Conservation (phyloP, 2,113 vertebrate genomes). For the Sprattus sprattus region DNA sequence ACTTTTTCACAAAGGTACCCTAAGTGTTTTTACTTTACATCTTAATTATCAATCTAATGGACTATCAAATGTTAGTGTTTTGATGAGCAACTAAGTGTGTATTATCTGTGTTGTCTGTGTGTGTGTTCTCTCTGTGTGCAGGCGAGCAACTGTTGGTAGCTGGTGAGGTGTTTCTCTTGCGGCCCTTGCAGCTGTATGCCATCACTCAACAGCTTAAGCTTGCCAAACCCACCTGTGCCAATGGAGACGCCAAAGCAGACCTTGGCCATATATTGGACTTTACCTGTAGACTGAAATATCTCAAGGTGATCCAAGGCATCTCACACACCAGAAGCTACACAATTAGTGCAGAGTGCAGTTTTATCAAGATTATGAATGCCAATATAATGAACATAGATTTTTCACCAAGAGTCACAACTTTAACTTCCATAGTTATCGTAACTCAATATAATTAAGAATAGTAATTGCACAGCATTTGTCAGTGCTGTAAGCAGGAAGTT, state of each 20-base stretch:
- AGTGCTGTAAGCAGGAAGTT: no score
- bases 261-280: conserved; percentile 97
- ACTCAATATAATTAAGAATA: neutral
- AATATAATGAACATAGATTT: no score
- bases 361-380: neutral
- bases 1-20: conserved; percentile 89
- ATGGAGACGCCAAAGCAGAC: conserved; percentile 91
- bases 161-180: conserved; percentile 87
- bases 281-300: conserved; percentile 92
- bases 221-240: conserved; percentile 88
- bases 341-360: neutral
- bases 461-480: no score
- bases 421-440: neutral
- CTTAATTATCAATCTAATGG: neutral
- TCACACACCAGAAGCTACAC: neutral
- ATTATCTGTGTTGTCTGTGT: no score
- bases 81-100: neutral
- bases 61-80: neutral
- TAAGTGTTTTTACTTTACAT: neutral
- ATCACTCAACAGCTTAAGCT: conserved; percentile 86
- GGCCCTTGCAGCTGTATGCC: conserved; percentile 88
- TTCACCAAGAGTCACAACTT: no score
- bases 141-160: conserved; percentile 89
- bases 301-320: conserved; percentile 77
- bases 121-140: conserved; percentile 52